Evolutionary conservation across 2,797 vertebrate species (phyloP), one percentile per base, ranked within the genome.

Genomic region (Syngnathus acus): DNA sequence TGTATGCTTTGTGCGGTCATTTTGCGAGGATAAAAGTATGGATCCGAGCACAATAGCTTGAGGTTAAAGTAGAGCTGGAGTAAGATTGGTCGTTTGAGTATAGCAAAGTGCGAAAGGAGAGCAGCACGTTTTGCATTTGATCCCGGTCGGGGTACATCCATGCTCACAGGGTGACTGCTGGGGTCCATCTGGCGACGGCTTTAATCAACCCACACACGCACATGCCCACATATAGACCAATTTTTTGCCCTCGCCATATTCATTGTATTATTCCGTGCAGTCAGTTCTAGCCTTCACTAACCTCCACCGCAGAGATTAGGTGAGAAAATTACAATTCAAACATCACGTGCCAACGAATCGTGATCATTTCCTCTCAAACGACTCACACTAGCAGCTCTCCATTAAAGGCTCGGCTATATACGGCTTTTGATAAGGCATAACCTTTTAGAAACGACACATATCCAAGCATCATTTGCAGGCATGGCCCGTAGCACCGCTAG

Each of bases 101-200:
- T 5, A 48, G 50, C 68, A 58, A 64, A 69, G 76, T 71, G 78
- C 57, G 60, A 13, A 17, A 16, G 82, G 76, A 80, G 47, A 69
- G 83, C 77, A 87, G 87, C 73, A 69, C 84, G 62, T 74, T 82
- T 84, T 82, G 73, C 61, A 80, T 92, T 92, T 93, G 91, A 93
- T 92, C 90, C 81, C 72, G 76, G 91, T 89, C 63, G 86, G 88
- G 87, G 84, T 85, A 89, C 82, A 89, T 82, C 75, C 86, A 83
- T 71, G 79, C 81, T 82, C 87, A 72, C 82, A 81, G 86, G 83
- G 84, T 58, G 72, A 90, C 88, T 75, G 82, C 90, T 90, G 89
- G 78, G 90, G 86, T 89, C 90, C 92, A 92, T 93, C 91, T 93
- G 90, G 84, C 84, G 65, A 53, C 74, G 82, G 86, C 77, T 90